phyloP scores from a whole-genome alignment of 2,797 vertebrate species.

The Yasuhikotakia modesta region DNA sequence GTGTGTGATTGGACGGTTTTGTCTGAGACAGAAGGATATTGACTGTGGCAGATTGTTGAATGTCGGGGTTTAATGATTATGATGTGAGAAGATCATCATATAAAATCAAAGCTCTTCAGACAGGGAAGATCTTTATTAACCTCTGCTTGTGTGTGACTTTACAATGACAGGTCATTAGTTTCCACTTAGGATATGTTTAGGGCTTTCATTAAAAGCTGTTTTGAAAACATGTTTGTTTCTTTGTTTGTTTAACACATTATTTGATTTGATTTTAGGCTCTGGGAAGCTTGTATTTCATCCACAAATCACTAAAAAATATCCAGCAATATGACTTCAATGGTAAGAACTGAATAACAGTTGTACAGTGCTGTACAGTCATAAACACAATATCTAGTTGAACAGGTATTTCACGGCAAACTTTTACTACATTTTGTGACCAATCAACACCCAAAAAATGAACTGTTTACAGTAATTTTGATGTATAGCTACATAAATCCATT shows the following conservation, averaged over 20 bases:
- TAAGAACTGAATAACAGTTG: conserved; percentile 65
- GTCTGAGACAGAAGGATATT: conserved; percentile 8
- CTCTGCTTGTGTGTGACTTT: neutral
- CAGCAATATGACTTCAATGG: conserved; percentile 82
- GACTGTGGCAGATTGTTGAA: neutral
- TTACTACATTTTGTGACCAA: neutral
- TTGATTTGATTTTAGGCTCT: conserved; percentile 72
- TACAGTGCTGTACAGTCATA: neutral
- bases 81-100: conserved; percentile 13
- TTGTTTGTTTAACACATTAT: conserved; percentile 47
- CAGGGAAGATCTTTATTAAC: conserved; percentile 4
- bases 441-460: neutral
- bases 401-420: neutral
- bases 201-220: neutral
- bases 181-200: neutral
- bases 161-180: neutral
- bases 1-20: neutral
- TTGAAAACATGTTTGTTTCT: neutral
- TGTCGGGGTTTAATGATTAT: conserved; percentile 10
- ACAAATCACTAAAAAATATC: conserved; percentile 77
- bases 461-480: neutral
- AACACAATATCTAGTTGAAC: neutral
- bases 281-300: conserved; percentile 85
- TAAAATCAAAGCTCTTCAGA: conserved; percentile 18
- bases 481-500: neutral